Evolutionary conservation across 2,113 vertebrate genomes (phyloP), one percentile per base, ranked within the genome.

Genomic region (Rhabdornis inornatus): DNA sequence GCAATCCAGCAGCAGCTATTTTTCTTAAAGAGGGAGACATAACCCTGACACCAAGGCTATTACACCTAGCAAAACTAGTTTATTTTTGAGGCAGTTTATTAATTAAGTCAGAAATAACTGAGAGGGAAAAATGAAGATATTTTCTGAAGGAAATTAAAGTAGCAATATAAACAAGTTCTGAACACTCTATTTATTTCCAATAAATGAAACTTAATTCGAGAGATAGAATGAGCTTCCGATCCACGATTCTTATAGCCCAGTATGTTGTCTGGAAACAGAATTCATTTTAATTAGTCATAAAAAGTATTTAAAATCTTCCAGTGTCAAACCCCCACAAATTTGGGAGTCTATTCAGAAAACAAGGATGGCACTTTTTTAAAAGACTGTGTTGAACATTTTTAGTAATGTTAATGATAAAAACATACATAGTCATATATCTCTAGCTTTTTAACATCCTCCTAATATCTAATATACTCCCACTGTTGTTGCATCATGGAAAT

Each of bases 151-250:
- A 95, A 93, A 96, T 89, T 88, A 80, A 93, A 93, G 70, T 37
- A 84, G 53, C 50, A 77, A 50, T 20, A n/a, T 84, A 92, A 94
- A 87, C 68, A 65, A 68, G 33, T 89, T 91, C 74, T 64, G 82
- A 94, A 59, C 66, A 93, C 27, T 84, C 84, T 45, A 64, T 92
- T 94, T 95, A 42, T 88, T 94, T 96, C 37, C 63, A 89, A 66
- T 95, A 94, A 93, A 92, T 77, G 63, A 84, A 88, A 94, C 89
- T 89, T 74, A 77, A 92, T 92, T 90, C 89, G 50, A 78, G 87
- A 81, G 64, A 81, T 35, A 71, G 44, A 86, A 71, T 52, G 71
- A 94, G 71, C 18, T 94, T 94, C 66, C 49, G 82, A 5, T 81
- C 44, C 22, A 24, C 13, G 16, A 44, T 80, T n/a, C 39, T 83